These are phyloP conservation scores for Drosophila nr. medialis DNA, from an alignment of 2,888 invertebrate genomes.

Conservation along the genomic window DNA sequence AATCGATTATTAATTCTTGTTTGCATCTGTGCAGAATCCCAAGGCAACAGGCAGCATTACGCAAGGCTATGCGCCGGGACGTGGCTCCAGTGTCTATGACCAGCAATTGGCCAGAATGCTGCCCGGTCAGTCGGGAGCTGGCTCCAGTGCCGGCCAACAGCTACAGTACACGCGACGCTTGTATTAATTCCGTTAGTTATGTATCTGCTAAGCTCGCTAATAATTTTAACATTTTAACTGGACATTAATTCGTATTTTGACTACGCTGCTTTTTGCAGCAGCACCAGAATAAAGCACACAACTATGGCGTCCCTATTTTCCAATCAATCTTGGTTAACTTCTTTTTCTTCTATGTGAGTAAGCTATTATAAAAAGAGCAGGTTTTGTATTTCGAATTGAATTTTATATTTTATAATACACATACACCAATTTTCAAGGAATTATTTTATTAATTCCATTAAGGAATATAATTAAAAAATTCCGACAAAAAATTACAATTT, in stretches of 20 bases:
- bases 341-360: neutral
- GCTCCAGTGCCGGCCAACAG: slow-evolving; percentile 70
- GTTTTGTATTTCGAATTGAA: neutral
- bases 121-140: slow-evolving; percentile 69
- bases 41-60: slow-evolving; percentile 93
- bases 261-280: slow-evolving; percentile 46
- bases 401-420: neutral
- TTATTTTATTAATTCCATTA: neutral
- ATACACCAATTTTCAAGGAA: neutral
- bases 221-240: slow-evolving; percentile 65
- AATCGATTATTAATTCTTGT: neutral
- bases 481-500: neutral
- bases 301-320: slow-evolving; percentile 80
- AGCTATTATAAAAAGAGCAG: neutral
- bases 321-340: slow-evolving; percentile 29
- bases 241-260: slow-evolving; percentile 47
- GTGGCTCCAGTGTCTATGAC: slow-evolving; percentile 82
- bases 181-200: slow-evolving; percentile 64
- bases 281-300: slow-evolving; percentile 68
- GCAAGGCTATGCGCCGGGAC: slow-evolving; percentile 92
- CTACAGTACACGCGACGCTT: slow-evolving; percentile 80
- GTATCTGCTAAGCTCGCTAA: slow-evolving; percentile 55
- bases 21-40: slow-evolving; percentile 86
- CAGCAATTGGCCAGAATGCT: slow-evolving; percentile 77
- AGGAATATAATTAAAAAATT: neutral